A percentile compares a stretch with the other conserved stretches of the same genome.
Conservation (phyloP, 2,888 invertebrate species). For the Podabrus alpinus region DNA sequence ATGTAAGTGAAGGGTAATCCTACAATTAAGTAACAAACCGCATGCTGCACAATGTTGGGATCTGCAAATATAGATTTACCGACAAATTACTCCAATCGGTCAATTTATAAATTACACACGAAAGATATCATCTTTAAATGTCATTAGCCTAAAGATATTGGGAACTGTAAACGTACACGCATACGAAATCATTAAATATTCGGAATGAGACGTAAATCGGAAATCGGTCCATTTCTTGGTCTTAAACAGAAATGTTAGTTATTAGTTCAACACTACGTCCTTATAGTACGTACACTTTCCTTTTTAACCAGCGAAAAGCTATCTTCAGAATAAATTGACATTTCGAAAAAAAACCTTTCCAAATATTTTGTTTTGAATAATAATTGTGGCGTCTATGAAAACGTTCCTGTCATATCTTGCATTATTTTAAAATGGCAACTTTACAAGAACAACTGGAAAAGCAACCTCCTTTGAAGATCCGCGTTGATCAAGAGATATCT, state of each 20-base stretch:
- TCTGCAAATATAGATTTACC: constrained; percentile 13
- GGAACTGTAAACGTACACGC: not conserved
- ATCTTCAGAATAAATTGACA: not conserved
- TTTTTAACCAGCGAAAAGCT: not conserved
- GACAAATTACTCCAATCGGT: not conserved
- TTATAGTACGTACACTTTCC: not conserved
- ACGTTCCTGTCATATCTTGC: not conserved
- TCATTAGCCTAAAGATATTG: not conserved
- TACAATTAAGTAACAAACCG: constrained; percentile 26
- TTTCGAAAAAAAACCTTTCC: not conserved
- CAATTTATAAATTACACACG: not conserved
- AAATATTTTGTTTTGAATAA: not conserved
- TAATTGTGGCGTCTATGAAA: not conserved
- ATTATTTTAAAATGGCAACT: constrained; percentile 5
- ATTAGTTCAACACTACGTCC: not conserved
- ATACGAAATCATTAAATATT: constrained; percentile 6
- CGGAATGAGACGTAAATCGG: constrained; percentile 1
- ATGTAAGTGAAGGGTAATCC: constrained; percentile 36
- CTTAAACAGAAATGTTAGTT: not conserved
- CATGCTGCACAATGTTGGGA: constrained; percentile 28
- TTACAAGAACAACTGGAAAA: constrained; percentile 2
- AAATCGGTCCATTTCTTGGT: not conserved
- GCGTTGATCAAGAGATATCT: constrained; percentile 11
- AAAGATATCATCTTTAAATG: not conserved
- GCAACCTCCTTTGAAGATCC: constrained; percentile 6